Percentiles rank a stretch among this genome's conserved stretches.
phyloP scores from a whole-genome alignment of 2,113 vertebrate species.

The Ophthalmolycus amberensis region DNA sequence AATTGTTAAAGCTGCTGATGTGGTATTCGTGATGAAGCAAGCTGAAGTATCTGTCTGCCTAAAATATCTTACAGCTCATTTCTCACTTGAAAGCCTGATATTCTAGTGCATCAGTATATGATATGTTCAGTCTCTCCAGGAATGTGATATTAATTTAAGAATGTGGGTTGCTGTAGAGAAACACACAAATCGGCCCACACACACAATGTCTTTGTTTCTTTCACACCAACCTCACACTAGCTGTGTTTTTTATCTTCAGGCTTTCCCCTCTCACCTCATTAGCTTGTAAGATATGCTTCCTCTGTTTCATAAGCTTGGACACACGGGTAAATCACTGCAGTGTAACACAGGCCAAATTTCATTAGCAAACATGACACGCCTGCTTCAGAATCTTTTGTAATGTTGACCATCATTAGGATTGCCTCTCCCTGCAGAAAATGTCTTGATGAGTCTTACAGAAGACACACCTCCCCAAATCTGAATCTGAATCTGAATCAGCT shows the following conservation, averaged over 20 bases:
- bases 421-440: neutral
- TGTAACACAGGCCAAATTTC: neutral
- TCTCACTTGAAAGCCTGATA: conserved; percentile 57
- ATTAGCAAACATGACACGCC: conserved; percentile 10
- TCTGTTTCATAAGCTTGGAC: conserved; percentile 21
- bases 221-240: conserved; percentile 35
- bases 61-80: conserved; percentile 48
- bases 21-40: conserved; percentile 26
- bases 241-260: conserved; percentile 40
- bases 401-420: neutral
- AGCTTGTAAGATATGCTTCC: conserved; percentile 15
- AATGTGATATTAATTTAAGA: conserved; percentile 48
- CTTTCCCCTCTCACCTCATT: conserved; percentile 47
- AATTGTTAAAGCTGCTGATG: conserved; percentile 32
- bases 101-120: conserved; percentile 36
- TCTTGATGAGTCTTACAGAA: neutral
- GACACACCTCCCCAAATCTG: neutral
- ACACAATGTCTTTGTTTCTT: conserved; percentile 31
- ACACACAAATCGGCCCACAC: conserved; percentile 42
- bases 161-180: conserved; percentile 48
- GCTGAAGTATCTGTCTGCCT: conserved; percentile 24
- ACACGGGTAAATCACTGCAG: conserved; percentile 13
- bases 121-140: conserved; percentile 35
- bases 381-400: neutral
- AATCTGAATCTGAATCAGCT: too few relatives aligned